Conservation (phyloP, 1,140 invertebrate genomes). For the Ceratina japonica region DNA sequence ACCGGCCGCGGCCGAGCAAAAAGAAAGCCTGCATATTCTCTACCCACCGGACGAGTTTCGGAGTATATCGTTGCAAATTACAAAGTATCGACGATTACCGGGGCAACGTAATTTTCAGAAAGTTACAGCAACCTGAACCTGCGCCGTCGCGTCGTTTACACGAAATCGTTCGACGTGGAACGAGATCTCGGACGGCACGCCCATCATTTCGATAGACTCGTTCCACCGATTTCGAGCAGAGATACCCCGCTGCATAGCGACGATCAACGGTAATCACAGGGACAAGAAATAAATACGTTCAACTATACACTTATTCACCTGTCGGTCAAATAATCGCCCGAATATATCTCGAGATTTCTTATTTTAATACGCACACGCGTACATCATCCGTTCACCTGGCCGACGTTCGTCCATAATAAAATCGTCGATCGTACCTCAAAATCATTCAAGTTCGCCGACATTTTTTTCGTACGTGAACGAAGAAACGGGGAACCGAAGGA, state of each 20-base stretch:
- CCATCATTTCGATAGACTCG: constrained; percentile 38
- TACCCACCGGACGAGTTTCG: not conserved
- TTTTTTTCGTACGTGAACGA: too few species aligned
- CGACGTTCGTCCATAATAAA: too few species aligned
- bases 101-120: constrained; percentile 25
- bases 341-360: too few species aligned
- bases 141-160: not conserved
- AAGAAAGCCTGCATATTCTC: not conserved
- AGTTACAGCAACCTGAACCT: not conserved
- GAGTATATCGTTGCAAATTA: constrained; percentile 13
- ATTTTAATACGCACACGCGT: too few species aligned
- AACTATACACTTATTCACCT: too few species aligned
- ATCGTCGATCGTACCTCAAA: too few species aligned
- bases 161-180: constrained; percentile 3
- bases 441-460: too few species aligned
- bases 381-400: too few species aligned
- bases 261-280: constrained; percentile 11
- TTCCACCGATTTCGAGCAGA: constrained; percentile 4
- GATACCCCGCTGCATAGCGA: constrained; percentile 3
- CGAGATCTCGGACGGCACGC: constrained; percentile 20
- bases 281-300: constrained; percentile 25
- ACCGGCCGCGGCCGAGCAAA: not conserved
- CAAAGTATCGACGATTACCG: constrained; percentile 15
- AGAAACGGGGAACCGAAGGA: too few species aligned
- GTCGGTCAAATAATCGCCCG: too few species aligned